Percentiles rank a stretch among this genome's conserved stretches.
phyloP scores from a whole-genome alignment of 2,797 vertebrate species.

The Rhinatrema bivittatum region DNA sequence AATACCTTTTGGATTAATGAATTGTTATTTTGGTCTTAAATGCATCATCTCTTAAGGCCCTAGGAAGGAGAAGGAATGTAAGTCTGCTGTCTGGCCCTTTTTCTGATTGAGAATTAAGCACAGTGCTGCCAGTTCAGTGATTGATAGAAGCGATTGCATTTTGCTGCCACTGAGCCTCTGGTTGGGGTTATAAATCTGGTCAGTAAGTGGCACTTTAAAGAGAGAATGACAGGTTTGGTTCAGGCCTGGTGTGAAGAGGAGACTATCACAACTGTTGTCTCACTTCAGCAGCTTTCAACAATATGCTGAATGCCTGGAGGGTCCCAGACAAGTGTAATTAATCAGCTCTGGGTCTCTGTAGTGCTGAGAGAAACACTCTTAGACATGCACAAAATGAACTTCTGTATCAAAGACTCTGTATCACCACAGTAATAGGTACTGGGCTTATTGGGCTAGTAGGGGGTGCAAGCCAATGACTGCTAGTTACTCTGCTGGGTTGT shows the following conservation, averaged over 20 bases:
- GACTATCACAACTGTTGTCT: slow-evolving; percentile 72
- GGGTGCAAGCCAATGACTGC: no score
- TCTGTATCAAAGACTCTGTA: background rate
- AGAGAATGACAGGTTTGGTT: slow-evolving; percentile 68
- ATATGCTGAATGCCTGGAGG: slow-evolving; percentile 67
- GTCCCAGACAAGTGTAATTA: slow-evolving; percentile 66
- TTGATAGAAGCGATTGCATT: slow-evolving; percentile 36
- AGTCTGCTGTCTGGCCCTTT: no score
- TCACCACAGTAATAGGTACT: slow-evolving; percentile 4
- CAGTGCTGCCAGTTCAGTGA: no score
- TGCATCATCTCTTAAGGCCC: no score
- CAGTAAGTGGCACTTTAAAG: slow-evolving; percentile 68
- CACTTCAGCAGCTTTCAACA: slow-evolving; percentile 66
- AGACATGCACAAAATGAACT: slow-evolving; percentile 50
- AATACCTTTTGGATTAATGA: no score
- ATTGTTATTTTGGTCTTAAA: no score
- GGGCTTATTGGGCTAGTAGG: background rate
- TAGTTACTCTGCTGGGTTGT: no score
- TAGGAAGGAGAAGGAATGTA: no score
- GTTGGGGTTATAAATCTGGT: slow-evolving; percentile 75
- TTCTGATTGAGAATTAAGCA: no score
- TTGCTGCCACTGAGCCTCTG: slow-evolving; percentile 51
- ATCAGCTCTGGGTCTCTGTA: slow-evolving; percentile 54
- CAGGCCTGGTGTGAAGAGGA: slow-evolving; percentile 61
- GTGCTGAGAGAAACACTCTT: slow-evolving; percentile 64